Conservation (phyloP, 2,113 vertebrate genomes). For the Thymallus thymallus region DNA sequence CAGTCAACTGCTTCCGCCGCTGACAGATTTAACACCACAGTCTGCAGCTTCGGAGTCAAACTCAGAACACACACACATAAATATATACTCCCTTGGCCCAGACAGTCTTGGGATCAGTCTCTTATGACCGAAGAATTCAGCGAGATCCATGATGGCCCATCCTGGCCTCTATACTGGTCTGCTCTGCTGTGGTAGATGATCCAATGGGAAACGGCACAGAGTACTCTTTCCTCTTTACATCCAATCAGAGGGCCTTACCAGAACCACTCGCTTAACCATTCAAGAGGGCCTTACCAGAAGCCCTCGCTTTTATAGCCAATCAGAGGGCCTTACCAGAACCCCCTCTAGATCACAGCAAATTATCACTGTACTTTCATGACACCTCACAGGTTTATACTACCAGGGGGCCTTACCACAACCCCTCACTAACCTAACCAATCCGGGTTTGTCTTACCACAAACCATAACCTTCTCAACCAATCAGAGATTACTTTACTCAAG, state of each 20-base stretch:
- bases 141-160: conserved; percentile 41
- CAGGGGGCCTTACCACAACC: conserved; percentile 70
- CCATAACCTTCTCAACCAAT: conserved; percentile 1
- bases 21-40: not conserved
- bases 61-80: not conserved
- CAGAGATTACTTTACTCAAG: conserved; percentile 7
- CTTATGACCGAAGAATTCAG: conserved; percentile 38
- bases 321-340: conserved; percentile 29
- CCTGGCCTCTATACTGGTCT: conserved; percentile 54
- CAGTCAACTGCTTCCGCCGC: not conserved
- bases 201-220: conserved; percentile 16
- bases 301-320: conserved; percentile 26
- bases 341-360: not conserved
- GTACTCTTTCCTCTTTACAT: conserved; percentile 14
- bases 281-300: conserved; percentile 45
- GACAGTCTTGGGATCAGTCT: conserved; percentile 32
- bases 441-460: conserved; percentile 22
- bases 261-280: conserved; percentile 21
- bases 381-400: conserved; percentile 7
- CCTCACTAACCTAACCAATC: conserved; percentile 43
- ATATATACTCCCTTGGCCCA: conserved; percentile 10
- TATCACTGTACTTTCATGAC: conserved; percentile 35
- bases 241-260: conserved; percentile 23
- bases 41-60: not conserved
- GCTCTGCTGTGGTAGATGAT: conserved; percentile 36